Conservation (phyloP, 2,888 invertebrate genomes). For the Phalera bucephala region DNA sequence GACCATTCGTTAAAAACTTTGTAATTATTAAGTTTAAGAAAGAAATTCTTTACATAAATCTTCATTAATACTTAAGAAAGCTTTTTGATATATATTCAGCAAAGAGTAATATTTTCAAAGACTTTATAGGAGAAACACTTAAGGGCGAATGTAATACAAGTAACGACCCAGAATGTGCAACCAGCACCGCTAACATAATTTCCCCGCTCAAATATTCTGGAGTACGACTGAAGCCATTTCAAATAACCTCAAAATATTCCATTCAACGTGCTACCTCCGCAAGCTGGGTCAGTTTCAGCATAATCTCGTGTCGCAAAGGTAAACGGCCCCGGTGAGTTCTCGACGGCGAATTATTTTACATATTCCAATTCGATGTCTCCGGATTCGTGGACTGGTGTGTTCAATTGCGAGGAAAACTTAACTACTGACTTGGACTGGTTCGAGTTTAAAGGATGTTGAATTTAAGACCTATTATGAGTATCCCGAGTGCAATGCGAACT, state of each 20-base stretch:
- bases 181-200: slow-evolving; percentile 4
- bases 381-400: slow-evolving; percentile 28
- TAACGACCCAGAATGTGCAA: slow-evolving; percentile 13
- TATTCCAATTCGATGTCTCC: slow-evolving; percentile 44
- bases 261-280: slow-evolving; percentile 19
- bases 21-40: neutral
- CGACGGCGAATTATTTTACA: slow-evolving; percentile 52
- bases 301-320: slow-evolving; percentile 42
- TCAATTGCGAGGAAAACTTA: slow-evolving; percentile 32
- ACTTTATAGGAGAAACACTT: neutral
- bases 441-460: slow-evolving; percentile 10
- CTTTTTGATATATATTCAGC: neutral
- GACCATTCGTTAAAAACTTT: neutral
- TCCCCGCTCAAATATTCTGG: too few relatives aligned
- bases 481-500: neutral
- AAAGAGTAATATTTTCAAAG: neutral
- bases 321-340: slow-evolving; percentile 46
- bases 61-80: neutral
- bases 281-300: slow-evolving; percentile 43
- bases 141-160: slow-evolving; percentile 4
- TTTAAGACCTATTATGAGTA: neutral
- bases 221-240: slow-evolving; percentile 26
- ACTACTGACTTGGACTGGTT: slow-evolving; percentile 27
- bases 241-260: slow-evolving; percentile 27
- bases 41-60: neutral